phyloP scores from a whole-genome alignment of 1,140 invertebrate genomes.

The Drosophila lowei region DNA sequence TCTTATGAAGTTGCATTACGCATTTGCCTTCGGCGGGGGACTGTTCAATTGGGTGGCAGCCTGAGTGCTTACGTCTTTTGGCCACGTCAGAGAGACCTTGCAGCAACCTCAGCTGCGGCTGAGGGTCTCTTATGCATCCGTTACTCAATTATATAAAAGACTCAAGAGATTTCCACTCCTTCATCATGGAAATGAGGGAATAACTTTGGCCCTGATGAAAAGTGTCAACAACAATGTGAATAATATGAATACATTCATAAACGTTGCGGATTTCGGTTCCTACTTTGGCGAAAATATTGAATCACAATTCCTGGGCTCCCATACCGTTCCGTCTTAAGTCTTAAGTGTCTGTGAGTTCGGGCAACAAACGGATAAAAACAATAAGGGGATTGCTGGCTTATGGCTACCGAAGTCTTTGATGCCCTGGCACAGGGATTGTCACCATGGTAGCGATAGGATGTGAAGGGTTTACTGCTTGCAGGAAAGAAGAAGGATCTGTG shows the following conservation, averaged over 20 bases:
- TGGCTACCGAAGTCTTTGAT: too few relatives aligned
- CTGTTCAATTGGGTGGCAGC: too few relatives aligned
- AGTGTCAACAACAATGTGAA: conserved; percentile 40
- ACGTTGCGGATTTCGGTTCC: not conserved
- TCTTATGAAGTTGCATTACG: conserved; percentile 4
- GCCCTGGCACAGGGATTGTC: too few relatives aligned
- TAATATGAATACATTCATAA: conserved; percentile 33
- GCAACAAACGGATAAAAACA: conserved; percentile 5
- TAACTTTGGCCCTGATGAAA: conserved; percentile 5
- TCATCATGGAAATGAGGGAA: not conserved
- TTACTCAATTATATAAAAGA: conserved; percentile 42
- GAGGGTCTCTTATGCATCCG: not conserved
- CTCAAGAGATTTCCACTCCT: conserved; percentile 5
- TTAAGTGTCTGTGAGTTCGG: not conserved
- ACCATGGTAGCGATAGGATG: too few relatives aligned
- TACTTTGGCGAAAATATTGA: conserved; percentile 15
- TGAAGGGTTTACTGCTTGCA: too few relatives aligned
- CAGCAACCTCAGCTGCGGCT: not conserved
- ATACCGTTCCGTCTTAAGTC: not conserved
- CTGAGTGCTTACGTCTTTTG: conserved; percentile 2
- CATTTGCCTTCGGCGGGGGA: not conserved
- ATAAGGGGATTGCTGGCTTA: not conserved
- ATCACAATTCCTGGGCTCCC: conserved; percentile 22
- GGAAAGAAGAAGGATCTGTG: too few relatives aligned
- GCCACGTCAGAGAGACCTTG: conserved; percentile 11